Percentiles rank a stretch among this genome's conserved stretches.
These are phyloP conservation scores for Macroramphosus scolopax DNA, from an alignment of 2,797 vertebrate species.

Conservation along the genomic window DNA sequence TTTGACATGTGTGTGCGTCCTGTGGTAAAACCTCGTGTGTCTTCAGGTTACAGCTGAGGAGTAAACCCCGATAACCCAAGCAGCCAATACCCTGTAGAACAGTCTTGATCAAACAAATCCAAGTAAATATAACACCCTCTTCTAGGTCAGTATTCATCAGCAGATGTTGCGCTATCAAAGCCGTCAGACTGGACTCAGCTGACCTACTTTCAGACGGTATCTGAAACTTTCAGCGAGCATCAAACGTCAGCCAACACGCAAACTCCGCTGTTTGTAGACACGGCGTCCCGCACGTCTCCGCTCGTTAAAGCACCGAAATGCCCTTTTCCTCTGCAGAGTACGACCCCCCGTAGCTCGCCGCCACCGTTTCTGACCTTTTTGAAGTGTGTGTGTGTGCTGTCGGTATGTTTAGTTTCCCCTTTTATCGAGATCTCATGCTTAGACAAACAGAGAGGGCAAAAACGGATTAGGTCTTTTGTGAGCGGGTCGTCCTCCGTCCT, in stretches of 20 bases:
- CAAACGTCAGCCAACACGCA: neutral
- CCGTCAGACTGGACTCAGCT: slow-evolving; percentile 3
- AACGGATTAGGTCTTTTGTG: too few relatives aligned
- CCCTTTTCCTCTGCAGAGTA: too few relatives aligned
- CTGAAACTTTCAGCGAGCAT: slow-evolving; percentile 20
- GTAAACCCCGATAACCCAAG: too few relatives aligned
- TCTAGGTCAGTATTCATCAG: slow-evolving; percentile 34
- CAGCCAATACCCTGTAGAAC: neutral
- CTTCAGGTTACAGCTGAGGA: too few relatives aligned
- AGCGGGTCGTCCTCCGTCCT: too few relatives aligned
- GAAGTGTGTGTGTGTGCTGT: slow-evolving; percentile 16
- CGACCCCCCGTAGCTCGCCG: slow-evolving; percentile 2
- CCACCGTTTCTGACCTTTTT: neutral
- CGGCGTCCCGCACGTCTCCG: neutral
- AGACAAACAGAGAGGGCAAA: slow-evolving; percentile 3
- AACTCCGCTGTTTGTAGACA: slow-evolving; percentile 4
- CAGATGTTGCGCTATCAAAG: too few relatives aligned
- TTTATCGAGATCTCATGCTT: slow-evolving; percentile 9
- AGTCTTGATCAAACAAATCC: slow-evolving; percentile 8
- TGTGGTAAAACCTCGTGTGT: too few relatives aligned
- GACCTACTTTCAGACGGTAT: slow-evolving; percentile 30
- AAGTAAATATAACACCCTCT: slow-evolving; percentile 30
- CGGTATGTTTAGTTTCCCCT: slow-evolving; percentile 49
- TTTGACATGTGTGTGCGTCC: too few relatives aligned
- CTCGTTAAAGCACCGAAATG: too few relatives aligned